These are phyloP conservation scores for Scelioninae gen. 1 DNA, from an alignment of 2,888 invertebrate species.

Conservation along the genomic window DNA sequence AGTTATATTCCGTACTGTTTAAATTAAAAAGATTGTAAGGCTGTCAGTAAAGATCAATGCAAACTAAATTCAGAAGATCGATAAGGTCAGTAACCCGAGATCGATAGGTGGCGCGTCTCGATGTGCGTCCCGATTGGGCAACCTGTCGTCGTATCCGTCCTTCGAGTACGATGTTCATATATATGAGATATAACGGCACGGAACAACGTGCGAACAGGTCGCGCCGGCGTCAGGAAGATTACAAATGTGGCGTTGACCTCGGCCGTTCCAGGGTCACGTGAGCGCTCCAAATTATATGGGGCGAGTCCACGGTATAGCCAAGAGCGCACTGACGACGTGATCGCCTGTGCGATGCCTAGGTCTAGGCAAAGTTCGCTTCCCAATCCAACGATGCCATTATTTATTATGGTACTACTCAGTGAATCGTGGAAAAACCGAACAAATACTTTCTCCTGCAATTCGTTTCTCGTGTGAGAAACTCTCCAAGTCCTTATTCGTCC, in stretches of 20 bases:
- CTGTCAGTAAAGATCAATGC: constrained; percentile 16
- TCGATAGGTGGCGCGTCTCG: constrained; percentile 55
- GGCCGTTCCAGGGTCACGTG: constrained; percentile 81
- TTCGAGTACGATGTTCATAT: constrained; percentile 70
- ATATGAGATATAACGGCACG: constrained; percentile 74
- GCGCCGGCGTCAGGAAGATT: constrained; percentile 81
- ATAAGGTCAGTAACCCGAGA: constrained; percentile 63
- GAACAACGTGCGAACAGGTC: constrained; percentile 82
- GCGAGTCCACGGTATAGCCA: constrained; percentile 78
- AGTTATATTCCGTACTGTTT: background rate
- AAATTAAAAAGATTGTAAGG: background rate
- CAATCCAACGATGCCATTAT: constrained; percentile 75
- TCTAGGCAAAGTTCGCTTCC: constrained; percentile 76
- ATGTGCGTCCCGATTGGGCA: constrained; percentile 62
- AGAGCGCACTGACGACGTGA: constrained; percentile 79
- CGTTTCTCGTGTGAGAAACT: constrained; percentile 64
- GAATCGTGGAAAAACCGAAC: constrained; percentile 69
- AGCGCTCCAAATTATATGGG: constrained; percentile 83
- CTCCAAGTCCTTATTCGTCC: constrained; percentile 49
- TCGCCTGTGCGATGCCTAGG: constrained; percentile 77
- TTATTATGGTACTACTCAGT: constrained; percentile 64
- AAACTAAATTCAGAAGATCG: constrained; percentile 24
- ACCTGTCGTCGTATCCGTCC: constrained; percentile 72
- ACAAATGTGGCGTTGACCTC: constrained; percentile 82
- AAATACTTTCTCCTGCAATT: constrained; percentile 65